Evolutionary conservation across 2,797 vertebrate species (phyloP).

Genomic region (Anisognathus igniventris): DNA sequence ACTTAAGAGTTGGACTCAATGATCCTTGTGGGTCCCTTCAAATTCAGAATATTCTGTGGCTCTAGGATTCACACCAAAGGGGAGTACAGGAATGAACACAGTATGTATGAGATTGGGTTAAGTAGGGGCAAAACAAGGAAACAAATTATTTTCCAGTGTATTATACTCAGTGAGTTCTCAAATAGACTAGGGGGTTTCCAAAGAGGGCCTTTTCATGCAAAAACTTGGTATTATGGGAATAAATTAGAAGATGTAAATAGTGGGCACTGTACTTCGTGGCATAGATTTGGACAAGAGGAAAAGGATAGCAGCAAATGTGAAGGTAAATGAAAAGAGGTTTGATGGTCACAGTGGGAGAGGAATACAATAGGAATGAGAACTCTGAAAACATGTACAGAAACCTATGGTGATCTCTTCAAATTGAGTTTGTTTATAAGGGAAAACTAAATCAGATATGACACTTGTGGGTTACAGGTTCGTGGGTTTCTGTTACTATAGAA

Average conservation of each 20-base stretch:
- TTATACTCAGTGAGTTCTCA: not conserved
- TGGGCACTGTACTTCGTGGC: not conserved
- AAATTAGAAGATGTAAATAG: not conserved
- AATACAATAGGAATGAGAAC: not conserved
- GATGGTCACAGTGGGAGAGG: not conserved
- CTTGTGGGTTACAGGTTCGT: not conserved
- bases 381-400: not conserved
- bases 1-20: not conserved
- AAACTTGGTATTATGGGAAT: not conserved
- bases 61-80: not conserved
- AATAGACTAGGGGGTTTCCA: not conserved
- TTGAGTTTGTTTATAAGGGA: not conserved
- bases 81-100: not conserved
- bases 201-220: not conserved
- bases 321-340: not conserved
- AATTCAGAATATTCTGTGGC: not conserved
- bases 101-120: not conserved
- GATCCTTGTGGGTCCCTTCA: not conserved
- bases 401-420: not conserved
- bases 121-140: not conserved
- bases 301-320: not conserved
- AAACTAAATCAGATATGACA: not conserved
- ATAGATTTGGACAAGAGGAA: not conserved
- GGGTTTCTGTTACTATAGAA: not conserved
- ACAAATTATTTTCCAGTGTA: not conserved